A percentile compares a stretch with the other conserved stretches of the same genome.
Conservation (phyloP, 2,797 vertebrate genomes). For the Orestias chungarensis region DNA sequence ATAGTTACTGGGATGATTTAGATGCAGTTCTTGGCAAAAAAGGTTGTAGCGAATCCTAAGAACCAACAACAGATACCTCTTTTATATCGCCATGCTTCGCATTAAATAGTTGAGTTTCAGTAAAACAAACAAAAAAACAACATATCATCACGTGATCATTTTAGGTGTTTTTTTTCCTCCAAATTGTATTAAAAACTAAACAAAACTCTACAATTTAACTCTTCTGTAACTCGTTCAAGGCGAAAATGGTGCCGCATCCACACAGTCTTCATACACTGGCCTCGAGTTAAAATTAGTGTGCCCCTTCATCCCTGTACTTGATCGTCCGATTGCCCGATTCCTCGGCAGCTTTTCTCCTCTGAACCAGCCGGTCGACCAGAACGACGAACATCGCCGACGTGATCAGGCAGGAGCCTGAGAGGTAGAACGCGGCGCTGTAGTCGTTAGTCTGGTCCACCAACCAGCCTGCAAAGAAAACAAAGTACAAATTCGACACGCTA, state of each 20-base stretch:
- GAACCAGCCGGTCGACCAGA: slow-evolving; percentile 61
- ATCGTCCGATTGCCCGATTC: not conserved
- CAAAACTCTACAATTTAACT: not conserved
- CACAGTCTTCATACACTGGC: not conserved
- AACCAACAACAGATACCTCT: not conserved
- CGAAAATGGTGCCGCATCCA: not conserved
- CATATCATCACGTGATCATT: too few species aligned
- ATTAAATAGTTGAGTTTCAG: not conserved
- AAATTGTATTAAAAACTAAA: not conserved
- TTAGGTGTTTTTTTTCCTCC: not conserved
- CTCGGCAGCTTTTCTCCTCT: slow-evolving; percentile 35
- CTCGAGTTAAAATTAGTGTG: not conserved
- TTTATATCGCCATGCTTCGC: not conserved
- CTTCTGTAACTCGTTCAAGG: not conserved
- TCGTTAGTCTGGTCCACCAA: slow-evolving; percentile 64
- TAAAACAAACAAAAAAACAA: not conserved
- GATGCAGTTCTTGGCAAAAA: not conserved
- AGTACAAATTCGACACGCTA: not conserved
- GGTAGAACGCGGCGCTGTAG: slow-evolving; percentile 70
- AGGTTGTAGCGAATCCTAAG: too few species aligned
- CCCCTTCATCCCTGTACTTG: not conserved
- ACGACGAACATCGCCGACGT: slow-evolving; percentile 60
- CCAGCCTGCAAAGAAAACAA: slow-evolving; percentile 60
- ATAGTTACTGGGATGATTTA: not conserved
- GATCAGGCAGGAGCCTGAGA: slow-evolving; percentile 70